Base-by-base conservation (phyloP, 2,888 invertebrate genomes). In the Andrena fulva region DNA sequence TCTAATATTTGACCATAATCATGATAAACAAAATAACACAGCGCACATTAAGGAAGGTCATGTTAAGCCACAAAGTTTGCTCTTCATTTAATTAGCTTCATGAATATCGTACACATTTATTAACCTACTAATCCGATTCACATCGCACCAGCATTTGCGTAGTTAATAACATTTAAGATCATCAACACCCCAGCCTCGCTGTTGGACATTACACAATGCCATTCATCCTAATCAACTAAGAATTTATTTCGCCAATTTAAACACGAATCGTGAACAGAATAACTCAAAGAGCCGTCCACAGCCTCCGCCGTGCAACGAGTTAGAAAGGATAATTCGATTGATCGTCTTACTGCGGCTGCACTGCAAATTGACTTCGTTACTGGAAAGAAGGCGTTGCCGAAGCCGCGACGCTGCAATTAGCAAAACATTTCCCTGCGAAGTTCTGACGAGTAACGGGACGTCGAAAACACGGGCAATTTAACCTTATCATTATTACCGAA, bases 321-420 rank as follows among this genome's bases (percentile, higher is more conserved):
- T 31, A 59, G 33, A 29, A 66, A 24, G 83, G 81, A 88, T 90
- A 90, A 90, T 87, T 87, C 84, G 82, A 90, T 89, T 84, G 73
- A 64, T 74, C 83, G 74, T 80, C 81, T 71, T 82, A 68, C 77
- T 62, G 48, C 68, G 48, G 84, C 71, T 76, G 83, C 69, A 52
- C 73, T 54, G 84, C 71, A 86, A 89, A 89, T 89, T 89, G 85
- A 91, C 89, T 89, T 89, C 87, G 86, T 90, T 90, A 87, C 80
- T 48, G 64, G 73, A 75, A 62, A 68, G 73, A 76, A 66, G 82
- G 69, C 67, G 76, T 54, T 64, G 77, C 74, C 74, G 70, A 60
- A 24, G 66, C 68, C 56, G 54, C 77, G 76, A 77, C 71, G 69
- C 50, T 72, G 83, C 88, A 90, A 91, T 91, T 90, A 91, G 88